Evolutionary conservation across 1,140 invertebrate genomes (phyloP).

Genomic region (Plutomurus gul): DNA sequence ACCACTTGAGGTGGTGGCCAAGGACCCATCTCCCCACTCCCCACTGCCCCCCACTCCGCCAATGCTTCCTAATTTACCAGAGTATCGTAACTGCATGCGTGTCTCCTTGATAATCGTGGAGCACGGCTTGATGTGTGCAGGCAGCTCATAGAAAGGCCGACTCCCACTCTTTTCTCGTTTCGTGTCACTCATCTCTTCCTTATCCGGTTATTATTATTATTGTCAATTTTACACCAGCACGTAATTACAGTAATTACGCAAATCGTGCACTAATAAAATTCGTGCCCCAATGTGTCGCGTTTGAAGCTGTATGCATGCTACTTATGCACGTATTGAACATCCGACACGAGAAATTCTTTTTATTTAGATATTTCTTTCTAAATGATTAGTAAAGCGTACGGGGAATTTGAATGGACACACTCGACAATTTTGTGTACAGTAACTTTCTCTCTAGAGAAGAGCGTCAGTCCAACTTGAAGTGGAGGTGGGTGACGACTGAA

Average conservation of each 20-base stretch:
- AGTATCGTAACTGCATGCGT: constrained; percentile 39
- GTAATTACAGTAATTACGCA: not conserved
- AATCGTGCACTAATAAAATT: not conserved
- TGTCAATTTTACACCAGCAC: not conserved
- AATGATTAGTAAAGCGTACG: too few relatives aligned
- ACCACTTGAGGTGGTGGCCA: not conserved
- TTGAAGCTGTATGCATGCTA: too few relatives aligned
- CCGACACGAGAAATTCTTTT: too few relatives aligned
- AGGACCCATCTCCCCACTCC: not conserved
- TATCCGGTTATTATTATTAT: not conserved
- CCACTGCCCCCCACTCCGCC: not conserved
- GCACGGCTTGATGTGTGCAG: constrained; percentile 51
- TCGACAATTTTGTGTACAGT: not conserved
- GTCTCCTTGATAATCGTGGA: constrained; percentile 53
- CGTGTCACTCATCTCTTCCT: constrained; percentile 37
- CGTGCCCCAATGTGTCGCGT: too few relatives aligned
- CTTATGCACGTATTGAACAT: too few relatives aligned
- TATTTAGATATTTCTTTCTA: too few relatives aligned
- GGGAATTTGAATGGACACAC: too few relatives aligned
- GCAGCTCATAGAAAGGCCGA: constrained; percentile 52
- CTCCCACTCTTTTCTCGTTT: constrained; percentile 21
- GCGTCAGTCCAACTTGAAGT: too few relatives aligned
- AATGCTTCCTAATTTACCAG: constrained; percentile 2
- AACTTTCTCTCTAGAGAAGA: not conserved
- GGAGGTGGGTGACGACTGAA: not conserved